Evolutionary conservation across 2,113 vertebrate genomes (phyloP), one percentile per base, ranked within the genome.

Genomic region (Tachysurus vachellii): DNA sequence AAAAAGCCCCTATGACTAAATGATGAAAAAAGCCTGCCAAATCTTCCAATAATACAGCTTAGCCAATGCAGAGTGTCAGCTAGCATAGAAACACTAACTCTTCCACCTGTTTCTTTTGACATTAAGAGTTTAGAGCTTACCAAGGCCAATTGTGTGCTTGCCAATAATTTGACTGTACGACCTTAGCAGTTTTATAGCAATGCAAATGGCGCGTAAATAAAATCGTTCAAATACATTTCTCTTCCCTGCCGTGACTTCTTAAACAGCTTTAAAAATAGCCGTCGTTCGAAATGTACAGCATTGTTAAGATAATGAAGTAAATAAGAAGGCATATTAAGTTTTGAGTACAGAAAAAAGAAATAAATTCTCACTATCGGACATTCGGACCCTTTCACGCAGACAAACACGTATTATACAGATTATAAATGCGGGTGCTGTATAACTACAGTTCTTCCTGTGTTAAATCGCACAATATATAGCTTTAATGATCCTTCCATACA

Each of bases 401-500:
- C 53, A 59, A 80, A 57, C 28, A 57, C 10, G 54, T 80, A 59
- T 80, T 80, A 59, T 17, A 31, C 14, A 1, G 76, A 31, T 79
- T 79, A 79, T 79, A 80, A 80, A 80, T 59, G 28, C 57, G 77
- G 53, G 7, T 80, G 28, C 1, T 2, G 1, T 44, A 31, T 81
- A 26, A 42, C 19, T 44, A 61, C 79, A 56, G 19, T 31, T 80
- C 77, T 31, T 80, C 16, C 9, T 61, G 56, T 80, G 79, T 80
- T 80, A 61, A 61, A 80, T 59, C 54, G 31, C 4, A 80, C 79
- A 80, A 80, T 61, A 80, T 80, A 61, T 42, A 61, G 79, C 31
- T 81, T 81, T 61, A 81, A 81, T 81, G 56, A 26, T 81, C 31
- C 57, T 61, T 81, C 79, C 79, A 81, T 50, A 61, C 56, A 81